Evolutionary conservation across 1,140 invertebrate genomes (phyloP).

Genomic region (Euura lappo): DNA sequence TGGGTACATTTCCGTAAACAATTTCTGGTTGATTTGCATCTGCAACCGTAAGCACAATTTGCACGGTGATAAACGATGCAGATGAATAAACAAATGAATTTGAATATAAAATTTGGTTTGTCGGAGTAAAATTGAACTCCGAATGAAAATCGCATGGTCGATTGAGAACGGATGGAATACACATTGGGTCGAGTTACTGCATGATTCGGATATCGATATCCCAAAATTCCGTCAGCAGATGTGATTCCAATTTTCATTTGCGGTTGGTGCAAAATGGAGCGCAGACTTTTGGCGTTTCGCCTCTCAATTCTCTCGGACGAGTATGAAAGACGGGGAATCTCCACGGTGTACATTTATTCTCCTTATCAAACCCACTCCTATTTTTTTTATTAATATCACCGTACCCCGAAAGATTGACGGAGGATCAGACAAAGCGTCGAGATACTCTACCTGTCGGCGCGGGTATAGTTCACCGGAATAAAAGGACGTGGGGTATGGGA

Average conservation of each 20-base stretch:
- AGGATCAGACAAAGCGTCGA: neutral
- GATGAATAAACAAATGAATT: neutral
- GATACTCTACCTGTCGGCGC: neutral
- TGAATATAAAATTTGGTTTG: constrained; percentile 1
- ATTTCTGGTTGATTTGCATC: neutral
- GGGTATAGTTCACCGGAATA: neutral
- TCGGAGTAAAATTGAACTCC: neutral
- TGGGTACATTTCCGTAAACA: too few relatives aligned
- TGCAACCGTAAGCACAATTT: neutral
- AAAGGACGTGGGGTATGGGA: neutral
- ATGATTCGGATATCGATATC: too few relatives aligned
- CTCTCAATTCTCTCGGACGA: too few relatives aligned
- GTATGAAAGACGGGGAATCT: too few relatives aligned
- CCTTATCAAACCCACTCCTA: neutral
- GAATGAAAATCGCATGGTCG: constrained; percentile 2
- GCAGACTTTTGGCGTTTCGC: too few relatives aligned
- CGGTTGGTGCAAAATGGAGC: too few relatives aligned
- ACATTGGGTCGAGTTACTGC: neutral
- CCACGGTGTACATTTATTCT: too few relatives aligned
- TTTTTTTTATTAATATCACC: constrained; percentile 5
- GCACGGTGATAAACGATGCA: neutral
- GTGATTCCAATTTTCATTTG: too few relatives aligned
- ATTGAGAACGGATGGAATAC: neutral
- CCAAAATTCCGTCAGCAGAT: too few relatives aligned
- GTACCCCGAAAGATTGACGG: neutral